Evolutionary conservation across 2,888 invertebrate species (phyloP).

Genomic region (Mesorhabditis belari): DNA sequence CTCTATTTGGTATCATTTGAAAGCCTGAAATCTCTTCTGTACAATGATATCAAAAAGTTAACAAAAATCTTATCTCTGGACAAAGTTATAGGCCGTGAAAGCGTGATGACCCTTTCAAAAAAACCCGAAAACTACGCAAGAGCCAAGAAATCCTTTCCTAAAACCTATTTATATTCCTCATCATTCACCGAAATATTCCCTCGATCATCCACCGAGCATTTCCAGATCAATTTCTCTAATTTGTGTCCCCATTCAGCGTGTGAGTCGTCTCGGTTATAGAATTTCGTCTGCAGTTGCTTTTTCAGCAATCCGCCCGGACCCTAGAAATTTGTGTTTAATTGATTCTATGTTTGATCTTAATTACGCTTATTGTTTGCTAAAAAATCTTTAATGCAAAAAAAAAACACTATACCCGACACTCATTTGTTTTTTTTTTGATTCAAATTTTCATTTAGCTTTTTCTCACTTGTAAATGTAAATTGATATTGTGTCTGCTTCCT

Average conservation of each 20-base stretch:
- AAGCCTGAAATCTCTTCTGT: too few relatives aligned
- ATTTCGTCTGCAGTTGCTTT: slow-evolving; percentile 17
- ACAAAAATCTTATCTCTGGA: too few relatives aligned
- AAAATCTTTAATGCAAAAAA: background rate
- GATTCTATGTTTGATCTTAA: background rate
- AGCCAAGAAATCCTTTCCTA: too few relatives aligned
- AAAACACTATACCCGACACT: background rate
- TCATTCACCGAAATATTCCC: background rate
- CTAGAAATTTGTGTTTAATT: slow-evolving; percentile 4
- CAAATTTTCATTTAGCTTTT: too few relatives aligned
- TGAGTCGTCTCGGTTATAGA: slow-evolving; percentile 11
- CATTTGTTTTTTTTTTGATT: background rate
- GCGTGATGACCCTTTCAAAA: too few relatives aligned
- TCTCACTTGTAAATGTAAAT: slow-evolving; percentile 18
- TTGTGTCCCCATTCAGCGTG: slow-evolving; percentile 27
- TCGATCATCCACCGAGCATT: slow-evolving; percentile 15
- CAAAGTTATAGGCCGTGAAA: too few relatives aligned
- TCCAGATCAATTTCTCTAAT: slow-evolving; percentile 18
- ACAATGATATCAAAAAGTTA: too few relatives aligned
- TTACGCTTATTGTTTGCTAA: background rate
- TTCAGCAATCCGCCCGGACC: slow-evolving; percentile 18
- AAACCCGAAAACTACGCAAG: too few relatives aligned
- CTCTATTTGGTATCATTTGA: too few relatives aligned
- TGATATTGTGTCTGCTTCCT: slow-evolving; percentile 22
- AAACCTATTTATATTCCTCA: background rate